phyloP scores from a whole-genome alignment of 2,113 vertebrate species.

The Herpetotheres cachinnans region DNA sequence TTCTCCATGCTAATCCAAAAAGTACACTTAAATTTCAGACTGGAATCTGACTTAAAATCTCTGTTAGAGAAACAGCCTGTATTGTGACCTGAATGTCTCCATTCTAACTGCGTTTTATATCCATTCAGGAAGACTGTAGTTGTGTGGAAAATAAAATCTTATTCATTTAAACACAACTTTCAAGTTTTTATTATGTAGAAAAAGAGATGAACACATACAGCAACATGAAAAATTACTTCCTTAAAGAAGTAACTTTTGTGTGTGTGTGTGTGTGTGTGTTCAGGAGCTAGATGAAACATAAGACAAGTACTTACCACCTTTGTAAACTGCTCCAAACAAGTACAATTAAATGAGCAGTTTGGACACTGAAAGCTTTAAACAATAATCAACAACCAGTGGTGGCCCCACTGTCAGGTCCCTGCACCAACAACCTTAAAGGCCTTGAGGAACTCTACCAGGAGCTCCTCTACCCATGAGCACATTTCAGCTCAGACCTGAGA shows the following conservation, averaged over 20 bases:
- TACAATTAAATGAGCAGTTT: neutral
- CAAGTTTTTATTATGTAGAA: neutral
- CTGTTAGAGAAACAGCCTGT: neutral
- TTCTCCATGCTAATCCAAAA: neutral
- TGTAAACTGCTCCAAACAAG: neutral
- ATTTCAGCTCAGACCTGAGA: neutral
- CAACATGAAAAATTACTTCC: neutral
- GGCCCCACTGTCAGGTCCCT: neutral
- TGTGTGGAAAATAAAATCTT: neutral
- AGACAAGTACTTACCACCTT: neutral
- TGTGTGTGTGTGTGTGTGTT: neutral
- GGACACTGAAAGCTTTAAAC: neutral
- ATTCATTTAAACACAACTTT: neutral
- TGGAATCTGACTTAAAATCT: neutral
- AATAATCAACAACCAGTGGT: neutral
- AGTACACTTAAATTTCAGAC: neutral
- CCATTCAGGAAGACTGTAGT: neutral
- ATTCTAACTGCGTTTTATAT: neutral
- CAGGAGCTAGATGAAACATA: neutral
- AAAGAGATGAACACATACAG: neutral
- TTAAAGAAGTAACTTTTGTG: neutral
- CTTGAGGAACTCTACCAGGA: neutral
- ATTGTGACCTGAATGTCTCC: neutral
- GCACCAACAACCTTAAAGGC: fast-evolving
- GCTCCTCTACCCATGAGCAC: neutral